Percentiles rank a stretch among this genome's conserved stretches.
Evolutionary conservation across 2,113 vertebrate genomes (phyloP).

Genomic region (Macroglossus sobrinus): DNA sequence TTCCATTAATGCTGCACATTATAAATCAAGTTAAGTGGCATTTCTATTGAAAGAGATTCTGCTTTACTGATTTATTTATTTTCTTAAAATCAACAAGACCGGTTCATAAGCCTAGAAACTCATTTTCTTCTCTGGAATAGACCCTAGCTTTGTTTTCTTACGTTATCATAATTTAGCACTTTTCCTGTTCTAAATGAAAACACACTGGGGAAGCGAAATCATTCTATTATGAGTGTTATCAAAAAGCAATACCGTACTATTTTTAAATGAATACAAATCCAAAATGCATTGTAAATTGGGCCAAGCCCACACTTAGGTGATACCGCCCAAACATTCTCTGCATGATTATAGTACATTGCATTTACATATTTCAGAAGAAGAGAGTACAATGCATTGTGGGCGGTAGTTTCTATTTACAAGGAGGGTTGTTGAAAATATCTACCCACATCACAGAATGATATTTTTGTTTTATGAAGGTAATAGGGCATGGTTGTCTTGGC

Average conservation of each 20-base stretch:
- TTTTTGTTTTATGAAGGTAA: not conserved
- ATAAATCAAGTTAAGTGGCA: slow-evolving; percentile 81
- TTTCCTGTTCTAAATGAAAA: slow-evolving; percentile 61
- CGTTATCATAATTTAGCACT: slow-evolving; percentile 61
- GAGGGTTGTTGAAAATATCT: slow-evolving; percentile 29
- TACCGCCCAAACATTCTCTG: slow-evolving; percentile 17
- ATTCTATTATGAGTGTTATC: slow-evolving; percentile 64
- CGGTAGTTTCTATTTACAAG: slow-evolving; percentile 27
- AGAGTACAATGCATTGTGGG: not conserved
- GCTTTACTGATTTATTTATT: slow-evolving; percentile 60
- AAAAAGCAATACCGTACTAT: slow-evolving; percentile 59
- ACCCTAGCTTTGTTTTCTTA: slow-evolving; percentile 69
- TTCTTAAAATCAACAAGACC: slow-evolving; percentile 55
- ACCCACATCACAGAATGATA: not conserved
- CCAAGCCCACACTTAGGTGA: slow-evolving; percentile 1
- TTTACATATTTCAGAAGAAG: not conserved
- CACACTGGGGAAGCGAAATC: slow-evolving; percentile 20
- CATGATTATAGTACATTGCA: not conserved
- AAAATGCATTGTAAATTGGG: slow-evolving; percentile 31
- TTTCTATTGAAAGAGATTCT: slow-evolving; percentile 67
- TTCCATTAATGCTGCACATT: slow-evolving; percentile 71
- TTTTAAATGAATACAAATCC: slow-evolving; percentile 43
- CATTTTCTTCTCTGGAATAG: slow-evolving; percentile 57
- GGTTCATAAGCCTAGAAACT: slow-evolving; percentile 47
- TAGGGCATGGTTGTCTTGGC: not conserved